Evolutionary conservation across 2,888 invertebrate species (phyloP).

Genomic region (Agrotis clavis): DNA sequence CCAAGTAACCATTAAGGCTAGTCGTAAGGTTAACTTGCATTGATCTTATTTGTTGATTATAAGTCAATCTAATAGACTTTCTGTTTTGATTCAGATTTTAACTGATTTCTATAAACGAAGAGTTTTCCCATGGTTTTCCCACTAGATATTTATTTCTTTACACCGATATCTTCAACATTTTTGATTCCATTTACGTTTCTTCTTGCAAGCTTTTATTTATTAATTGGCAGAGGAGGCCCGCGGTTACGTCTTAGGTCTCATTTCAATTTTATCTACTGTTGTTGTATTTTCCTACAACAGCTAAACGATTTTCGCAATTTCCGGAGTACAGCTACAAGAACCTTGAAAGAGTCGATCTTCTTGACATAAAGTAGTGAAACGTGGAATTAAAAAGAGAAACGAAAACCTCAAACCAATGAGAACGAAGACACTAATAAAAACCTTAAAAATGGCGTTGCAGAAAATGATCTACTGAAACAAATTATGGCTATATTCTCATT

Average conservation of each 20-base stretch:
- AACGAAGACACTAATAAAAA: background rate
- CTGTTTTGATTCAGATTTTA: constrained; percentile 15
- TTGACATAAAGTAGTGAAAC: background rate
- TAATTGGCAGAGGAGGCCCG: background rate
- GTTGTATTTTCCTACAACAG: background rate
- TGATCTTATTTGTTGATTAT: constrained; percentile 44
- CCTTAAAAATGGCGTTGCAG: constrained; percentile 2
- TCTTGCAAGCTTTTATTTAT: constrained; percentile 1
- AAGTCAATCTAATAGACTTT: constrained; percentile 23
- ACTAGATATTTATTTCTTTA: background rate
- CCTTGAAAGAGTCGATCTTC: background rate
- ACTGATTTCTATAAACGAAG: constrained; percentile 7
- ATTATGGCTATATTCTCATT: background rate
- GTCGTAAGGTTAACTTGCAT: constrained; percentile 70
- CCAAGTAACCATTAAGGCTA: constrained; percentile 69
- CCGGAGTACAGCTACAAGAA: background rate
- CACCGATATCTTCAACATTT: constrained; percentile 6
- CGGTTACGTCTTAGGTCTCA: background rate
- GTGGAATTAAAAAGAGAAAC: background rate
- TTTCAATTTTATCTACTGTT: too few relatives aligned
- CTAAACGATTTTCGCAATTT: too few relatives aligned
- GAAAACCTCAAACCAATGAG: background rate
- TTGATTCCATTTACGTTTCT: constrained; percentile 14
- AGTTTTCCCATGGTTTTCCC: background rate
- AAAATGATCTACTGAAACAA: background rate